Percentiles rank a stretch among this genome's conserved stretches.
phyloP scores from a whole-genome alignment of 1,140 invertebrate species.

The Monochamus saltuarius region DNA sequence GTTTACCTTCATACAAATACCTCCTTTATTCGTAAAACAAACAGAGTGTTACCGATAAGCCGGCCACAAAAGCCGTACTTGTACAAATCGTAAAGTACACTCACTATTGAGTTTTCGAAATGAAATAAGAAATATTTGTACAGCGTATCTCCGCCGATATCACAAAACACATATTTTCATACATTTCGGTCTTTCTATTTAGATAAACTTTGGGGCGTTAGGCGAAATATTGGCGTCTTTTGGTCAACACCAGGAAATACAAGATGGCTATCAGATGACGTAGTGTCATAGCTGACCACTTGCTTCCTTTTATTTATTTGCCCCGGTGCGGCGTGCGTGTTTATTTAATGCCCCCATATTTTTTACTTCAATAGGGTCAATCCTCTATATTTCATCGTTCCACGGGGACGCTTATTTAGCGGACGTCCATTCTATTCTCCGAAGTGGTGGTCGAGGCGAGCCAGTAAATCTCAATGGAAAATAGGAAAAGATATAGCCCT shows the following conservation, averaged over 20 bases:
- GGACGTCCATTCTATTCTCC: no score
- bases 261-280: slow-evolving; percentile 44
- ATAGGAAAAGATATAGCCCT: no score
- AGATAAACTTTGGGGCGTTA: slow-evolving; percentile 40
- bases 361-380: slow-evolving; percentile 11
- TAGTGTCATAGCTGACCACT: slow-evolving; percentile 42
- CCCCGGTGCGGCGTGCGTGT: slow-evolving; percentile 14
- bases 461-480: no score
- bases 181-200: slow-evolving; percentile 35
- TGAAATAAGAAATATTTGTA: background rate
- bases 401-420: no score
- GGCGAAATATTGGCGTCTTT: slow-evolving; percentile 42
- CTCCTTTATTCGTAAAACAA: no score
- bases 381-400: no score
- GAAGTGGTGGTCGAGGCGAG: no score
- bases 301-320: slow-evolving; percentile 40
- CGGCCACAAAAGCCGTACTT: slow-evolving; percentile 1
- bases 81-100: background rate
- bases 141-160: slow-evolving; percentile 16
- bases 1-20: no score
- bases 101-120: slow-evolving; percentile 1
- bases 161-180: slow-evolving; percentile 40
- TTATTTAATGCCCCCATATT: slow-evolving; percentile 10
- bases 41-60: no score
- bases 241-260: slow-evolving; percentile 45